A percentile compares a stretch with the other conserved stretches of the same genome.
Conservation (phyloP, 2,888 invertebrate species). For the Punctoribates punctum region DNA sequence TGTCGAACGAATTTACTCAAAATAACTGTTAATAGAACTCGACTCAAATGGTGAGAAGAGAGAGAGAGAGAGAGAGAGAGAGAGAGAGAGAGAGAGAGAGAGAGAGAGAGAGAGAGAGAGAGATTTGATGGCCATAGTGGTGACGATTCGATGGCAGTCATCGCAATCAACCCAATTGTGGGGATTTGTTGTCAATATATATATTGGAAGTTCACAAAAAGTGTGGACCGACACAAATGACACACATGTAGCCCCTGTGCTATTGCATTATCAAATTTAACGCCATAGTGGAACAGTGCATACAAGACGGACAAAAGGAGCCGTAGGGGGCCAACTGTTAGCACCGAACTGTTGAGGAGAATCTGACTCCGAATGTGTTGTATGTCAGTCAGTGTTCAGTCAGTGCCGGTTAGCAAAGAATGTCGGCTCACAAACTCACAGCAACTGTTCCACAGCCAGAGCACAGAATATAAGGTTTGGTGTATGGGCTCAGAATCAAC, state of each 20-base stretch:
- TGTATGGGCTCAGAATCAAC: constrained; percentile 6
- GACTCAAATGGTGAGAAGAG: neutral
- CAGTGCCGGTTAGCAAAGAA: neutral
- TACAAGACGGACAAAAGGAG: neutral
- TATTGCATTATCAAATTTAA: constrained; percentile 32
- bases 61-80: constrained; percentile 15
- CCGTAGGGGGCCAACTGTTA: constrained; percentile 36
- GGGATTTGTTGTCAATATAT: constrained; percentile 23
- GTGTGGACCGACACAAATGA: constrained; percentile 17
- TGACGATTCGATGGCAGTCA: neutral
- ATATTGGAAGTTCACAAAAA: constrained; percentile 13
- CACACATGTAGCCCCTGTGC: constrained; percentile 20
- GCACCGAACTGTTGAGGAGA: neutral
- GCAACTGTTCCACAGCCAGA: neutral
- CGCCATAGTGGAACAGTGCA: constrained; percentile 17
- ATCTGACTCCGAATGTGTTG: no score
- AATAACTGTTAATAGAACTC: constrained; percentile 8
- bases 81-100: constrained; percentile 21
- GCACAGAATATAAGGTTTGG: neutral
- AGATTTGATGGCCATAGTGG: neutral
- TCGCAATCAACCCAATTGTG: constrained; percentile 29
- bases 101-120: constrained; percentile 27
- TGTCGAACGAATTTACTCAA: constrained; percentile 9
- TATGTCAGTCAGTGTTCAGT: no score
- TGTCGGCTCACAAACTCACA: neutral